Evolutionary conservation across 2,888 invertebrate genomes (phyloP).

Genomic region (Andrena fulva): DNA sequence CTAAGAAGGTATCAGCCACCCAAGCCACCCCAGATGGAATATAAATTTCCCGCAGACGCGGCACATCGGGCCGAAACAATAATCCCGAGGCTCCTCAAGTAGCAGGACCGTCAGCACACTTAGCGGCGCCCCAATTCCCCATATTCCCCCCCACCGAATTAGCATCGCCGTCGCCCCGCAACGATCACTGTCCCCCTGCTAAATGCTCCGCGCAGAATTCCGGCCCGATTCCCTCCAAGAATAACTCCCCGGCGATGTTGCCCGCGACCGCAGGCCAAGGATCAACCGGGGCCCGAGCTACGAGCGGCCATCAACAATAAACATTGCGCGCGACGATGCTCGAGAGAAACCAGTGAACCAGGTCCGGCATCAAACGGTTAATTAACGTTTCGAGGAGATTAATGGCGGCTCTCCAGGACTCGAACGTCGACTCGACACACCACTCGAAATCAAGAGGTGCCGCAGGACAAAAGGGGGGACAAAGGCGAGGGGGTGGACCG

Average conservation of each 20-base stretch:
- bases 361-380: slow-evolving; percentile 64
- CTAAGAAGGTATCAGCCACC: not conserved
- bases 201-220: not conserved
- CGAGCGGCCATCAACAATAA: slow-evolving; percentile 7
- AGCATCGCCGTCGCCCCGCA: not conserved
- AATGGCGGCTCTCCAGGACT: slow-evolving; percentile 55
- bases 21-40: not conserved
- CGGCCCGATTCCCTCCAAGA: not conserved
- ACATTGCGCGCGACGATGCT: slow-evolving; percentile 3
- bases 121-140: not conserved
- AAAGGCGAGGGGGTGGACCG: not conserved
- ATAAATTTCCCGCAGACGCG: not conserved
- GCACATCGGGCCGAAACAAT: not conserved
- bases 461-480: slow-evolving; percentile 1
- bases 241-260: not conserved
- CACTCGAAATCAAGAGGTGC: slow-evolving; percentile 54
- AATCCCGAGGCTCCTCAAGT: not conserved
- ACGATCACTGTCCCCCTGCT: not conserved
- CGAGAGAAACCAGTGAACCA: not conserved
- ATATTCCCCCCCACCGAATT: not conserved
- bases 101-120: not conserved
- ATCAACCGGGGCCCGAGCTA: not conserved
- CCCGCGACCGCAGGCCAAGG: not conserved
- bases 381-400: slow-evolving; percentile 71
- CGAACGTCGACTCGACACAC: slow-evolving; percentile 28